phyloP scores from a whole-genome alignment of 2,888 invertebrate species.

The Catocala nupta region DNA sequence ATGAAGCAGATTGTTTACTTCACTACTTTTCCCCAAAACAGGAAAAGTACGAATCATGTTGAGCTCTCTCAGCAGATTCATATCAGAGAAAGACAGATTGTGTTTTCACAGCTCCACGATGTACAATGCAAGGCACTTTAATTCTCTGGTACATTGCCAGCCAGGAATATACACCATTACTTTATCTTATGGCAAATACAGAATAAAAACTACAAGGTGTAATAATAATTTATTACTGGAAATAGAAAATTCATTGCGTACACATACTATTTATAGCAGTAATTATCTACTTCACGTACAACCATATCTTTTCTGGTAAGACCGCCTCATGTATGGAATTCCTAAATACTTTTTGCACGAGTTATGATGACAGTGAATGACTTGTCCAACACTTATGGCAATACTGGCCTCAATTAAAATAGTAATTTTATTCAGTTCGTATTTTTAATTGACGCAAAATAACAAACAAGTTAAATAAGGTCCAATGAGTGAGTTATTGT shows the following conservation, averaged over 20 bases:
- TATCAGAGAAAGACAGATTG: constrained; percentile 73
- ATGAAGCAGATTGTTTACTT: constrained; percentile 28
- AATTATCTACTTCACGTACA: constrained; percentile 37
- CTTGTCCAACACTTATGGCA: constrained; percentile 46
- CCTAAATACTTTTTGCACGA: constrained; percentile 40
- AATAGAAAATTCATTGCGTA: constrained; percentile 23
- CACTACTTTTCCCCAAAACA: constrained; percentile 46
- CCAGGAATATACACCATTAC: constrained; percentile 53
- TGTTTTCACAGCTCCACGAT: constrained; percentile 61
- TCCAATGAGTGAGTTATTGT: constrained; percentile 58
- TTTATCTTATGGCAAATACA: constrained; percentile 36
- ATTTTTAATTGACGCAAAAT: constrained; percentile 51
- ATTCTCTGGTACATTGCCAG: constrained; percentile 26
- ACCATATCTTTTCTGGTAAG: constrained; percentile 37
- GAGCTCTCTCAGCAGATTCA: constrained; percentile 62
- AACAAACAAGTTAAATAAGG: constrained; percentile 49
- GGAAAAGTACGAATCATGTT: constrained; percentile 47
- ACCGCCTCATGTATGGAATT: constrained; percentile 36
- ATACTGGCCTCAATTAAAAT: constrained; percentile 48
- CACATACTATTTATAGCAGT: constrained; percentile 33
- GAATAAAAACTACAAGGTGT: constrained; percentile 45
- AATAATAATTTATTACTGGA: constrained; percentile 20
- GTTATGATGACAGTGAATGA: constrained; percentile 51
- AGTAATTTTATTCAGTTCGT: constrained; percentile 35
- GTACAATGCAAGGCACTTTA: constrained; percentile 54